Evolutionary conservation across 2,888 invertebrate genomes (phyloP).

Genomic region (Tetragonisca angustula): DNA sequence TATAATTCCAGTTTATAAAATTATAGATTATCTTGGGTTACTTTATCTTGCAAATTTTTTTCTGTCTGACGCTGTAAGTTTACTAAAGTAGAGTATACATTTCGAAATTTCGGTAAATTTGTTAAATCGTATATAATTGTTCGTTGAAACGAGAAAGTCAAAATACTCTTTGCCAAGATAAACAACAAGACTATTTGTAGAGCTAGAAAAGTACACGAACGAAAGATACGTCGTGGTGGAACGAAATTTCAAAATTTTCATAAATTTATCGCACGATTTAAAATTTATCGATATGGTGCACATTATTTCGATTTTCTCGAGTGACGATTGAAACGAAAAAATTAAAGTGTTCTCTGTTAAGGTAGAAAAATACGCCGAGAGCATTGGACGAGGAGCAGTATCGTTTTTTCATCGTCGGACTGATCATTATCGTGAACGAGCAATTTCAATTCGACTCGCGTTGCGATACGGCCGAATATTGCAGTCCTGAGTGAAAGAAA

Average conservation of each 20-base stretch:
- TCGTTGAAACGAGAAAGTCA: no score
- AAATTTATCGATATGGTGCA: neutral
- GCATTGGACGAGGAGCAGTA: neutral
- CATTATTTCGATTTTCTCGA: neutral
- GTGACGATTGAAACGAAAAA: neutral
- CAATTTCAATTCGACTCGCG: constrained; percentile 14
- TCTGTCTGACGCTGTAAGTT: no score
- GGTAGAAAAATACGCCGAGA: neutral
- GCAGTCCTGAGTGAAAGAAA: constrained; percentile 4
- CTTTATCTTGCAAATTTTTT: no score
- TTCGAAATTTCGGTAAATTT: neutral
- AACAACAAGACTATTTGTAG: no score
- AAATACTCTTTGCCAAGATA: no score
- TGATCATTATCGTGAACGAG: neutral
- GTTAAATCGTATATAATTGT: neutral
- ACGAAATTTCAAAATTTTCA: neutral
- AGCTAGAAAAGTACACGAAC: no score
- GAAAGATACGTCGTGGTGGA: neutral
- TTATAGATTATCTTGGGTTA: no score
- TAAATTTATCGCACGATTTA: neutral
- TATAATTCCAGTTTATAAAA: no score
- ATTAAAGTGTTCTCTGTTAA: no score
- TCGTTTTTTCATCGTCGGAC: neutral
- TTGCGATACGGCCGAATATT: constrained; percentile 7
- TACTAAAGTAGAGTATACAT: no score